These are phyloP conservation scores for Papilio xuthus DNA, from an alignment of 1,140 invertebrate genomes.

Conservation along the genomic window DNA sequence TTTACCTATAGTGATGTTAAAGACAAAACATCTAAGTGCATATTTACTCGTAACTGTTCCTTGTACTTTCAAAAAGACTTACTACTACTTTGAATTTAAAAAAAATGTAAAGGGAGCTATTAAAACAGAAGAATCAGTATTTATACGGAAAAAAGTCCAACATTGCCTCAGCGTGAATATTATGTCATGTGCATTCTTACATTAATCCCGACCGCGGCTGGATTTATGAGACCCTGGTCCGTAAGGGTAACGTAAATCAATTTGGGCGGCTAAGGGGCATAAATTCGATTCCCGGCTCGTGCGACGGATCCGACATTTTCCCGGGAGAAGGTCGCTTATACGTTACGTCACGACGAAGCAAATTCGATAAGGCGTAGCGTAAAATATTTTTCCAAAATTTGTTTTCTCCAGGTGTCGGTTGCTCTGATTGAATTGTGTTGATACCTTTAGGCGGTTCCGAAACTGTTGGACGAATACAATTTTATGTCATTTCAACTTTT, in stretches of 20 bases:
- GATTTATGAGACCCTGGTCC: conserved; percentile 29
- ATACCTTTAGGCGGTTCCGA: not conserved
- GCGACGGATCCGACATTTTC: conserved; percentile 56
- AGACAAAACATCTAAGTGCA: no score
- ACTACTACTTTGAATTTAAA: no score
- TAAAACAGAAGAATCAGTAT: not conserved
- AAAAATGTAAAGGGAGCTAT: not conserved
- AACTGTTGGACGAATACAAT: not conserved
- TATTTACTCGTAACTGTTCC: no score
- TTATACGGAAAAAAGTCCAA: not conserved
- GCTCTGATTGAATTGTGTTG: conserved; percentile 23
- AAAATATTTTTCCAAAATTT: conserved; percentile 63
- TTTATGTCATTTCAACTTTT: not conserved
- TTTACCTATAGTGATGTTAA: no score
- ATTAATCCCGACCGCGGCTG: conserved; percentile 30
- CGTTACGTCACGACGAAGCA: conserved; percentile 52
- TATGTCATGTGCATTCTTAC: conserved; percentile 18
- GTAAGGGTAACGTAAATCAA: conserved; percentile 63
- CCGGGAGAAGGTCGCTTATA: conserved; percentile 60
- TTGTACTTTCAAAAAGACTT: no score
- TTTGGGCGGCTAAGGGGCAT: conserved; percentile 64
- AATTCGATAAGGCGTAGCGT: conserved; percentile 61
- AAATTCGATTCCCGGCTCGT: conserved; percentile 73
- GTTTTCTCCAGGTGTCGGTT: conserved; percentile 38
- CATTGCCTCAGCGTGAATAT: conserved; percentile 4